phyloP scores from a whole-genome alignment of 2,797 vertebrate species.

The Gallirallus australis region DNA sequence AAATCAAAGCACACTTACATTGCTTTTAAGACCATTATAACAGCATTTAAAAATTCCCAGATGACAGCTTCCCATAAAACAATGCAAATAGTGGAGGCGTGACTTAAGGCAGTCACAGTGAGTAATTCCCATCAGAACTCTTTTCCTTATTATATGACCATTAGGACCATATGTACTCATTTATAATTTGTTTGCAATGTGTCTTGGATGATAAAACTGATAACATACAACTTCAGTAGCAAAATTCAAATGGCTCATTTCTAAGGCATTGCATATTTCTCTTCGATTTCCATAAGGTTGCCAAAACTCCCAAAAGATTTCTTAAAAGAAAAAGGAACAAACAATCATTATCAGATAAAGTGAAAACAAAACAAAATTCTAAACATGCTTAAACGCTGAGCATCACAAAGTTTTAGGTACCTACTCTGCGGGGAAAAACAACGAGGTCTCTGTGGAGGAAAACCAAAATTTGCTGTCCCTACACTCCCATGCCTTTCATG shows the following conservation, averaged over 20 bases:
- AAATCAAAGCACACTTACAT: neutral
- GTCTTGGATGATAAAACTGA: neutral
- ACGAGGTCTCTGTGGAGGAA: neutral
- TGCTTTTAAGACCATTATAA: neutral
- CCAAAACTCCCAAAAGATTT: neutral
- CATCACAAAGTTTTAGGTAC: neutral
- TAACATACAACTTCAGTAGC: neutral
- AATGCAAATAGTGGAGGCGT: neutral
- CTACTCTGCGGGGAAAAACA: neutral
- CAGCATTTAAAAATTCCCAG: neutral
- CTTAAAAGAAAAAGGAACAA: neutral
- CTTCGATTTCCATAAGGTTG: neutral
- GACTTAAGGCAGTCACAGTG: neutral
- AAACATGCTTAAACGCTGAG: neutral
- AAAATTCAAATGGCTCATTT: neutral
- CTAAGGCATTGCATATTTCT: neutral
- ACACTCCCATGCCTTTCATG: rapidly evolving
- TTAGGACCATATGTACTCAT: neutral
- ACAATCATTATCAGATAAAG: neutral
- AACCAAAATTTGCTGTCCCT: neutral
- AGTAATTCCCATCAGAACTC: neutral
- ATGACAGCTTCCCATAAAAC: neutral
- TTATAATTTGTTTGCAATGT: neutral
- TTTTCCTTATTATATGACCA: neutral
- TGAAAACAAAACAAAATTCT: neutral